Evolutionary conservation across 2,888 invertebrate species (phyloP).

Genomic region (Entomobrya multifasciata): DNA sequence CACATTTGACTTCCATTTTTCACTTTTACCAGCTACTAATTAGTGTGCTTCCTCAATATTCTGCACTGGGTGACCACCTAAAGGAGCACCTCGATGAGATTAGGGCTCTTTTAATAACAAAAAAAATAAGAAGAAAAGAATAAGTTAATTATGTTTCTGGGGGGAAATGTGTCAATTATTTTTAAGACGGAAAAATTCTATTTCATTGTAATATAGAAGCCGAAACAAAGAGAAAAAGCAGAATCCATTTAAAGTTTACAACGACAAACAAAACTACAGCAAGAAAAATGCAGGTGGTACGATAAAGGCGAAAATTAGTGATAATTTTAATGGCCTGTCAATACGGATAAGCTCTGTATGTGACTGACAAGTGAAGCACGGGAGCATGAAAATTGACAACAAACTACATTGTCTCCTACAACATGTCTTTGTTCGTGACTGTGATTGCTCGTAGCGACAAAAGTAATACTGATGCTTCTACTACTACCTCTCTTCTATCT

Average conservation of each 20-base stretch:
- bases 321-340: conserved; percentile 8
- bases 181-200: too few relatives aligned
- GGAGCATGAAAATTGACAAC: conserved; percentile 2
- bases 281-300: background rate
- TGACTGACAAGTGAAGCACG: conserved; percentile 24
- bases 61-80: conserved; percentile 33
- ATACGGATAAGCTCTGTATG: background rate
- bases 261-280: too few relatives aligned
- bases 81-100: conserved; percentile 38
- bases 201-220: too few relatives aligned
- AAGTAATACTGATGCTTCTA: background rate
- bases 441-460: background rate
- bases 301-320: background rate
- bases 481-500: background rate
- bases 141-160: background rate
- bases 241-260: too few relatives aligned
- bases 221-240: too few relatives aligned
- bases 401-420: conserved; percentile 1
- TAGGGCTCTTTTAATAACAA: conserved; percentile 40
- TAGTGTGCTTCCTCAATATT: background rate
- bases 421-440: too few relatives aligned
- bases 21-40: background rate
- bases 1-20: conserved; percentile 67
- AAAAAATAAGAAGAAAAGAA: conserved; percentile 12
- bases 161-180: background rate